Conservation (phyloP, 2,113 vertebrate genomes). For the Pipa parva region DNA sequence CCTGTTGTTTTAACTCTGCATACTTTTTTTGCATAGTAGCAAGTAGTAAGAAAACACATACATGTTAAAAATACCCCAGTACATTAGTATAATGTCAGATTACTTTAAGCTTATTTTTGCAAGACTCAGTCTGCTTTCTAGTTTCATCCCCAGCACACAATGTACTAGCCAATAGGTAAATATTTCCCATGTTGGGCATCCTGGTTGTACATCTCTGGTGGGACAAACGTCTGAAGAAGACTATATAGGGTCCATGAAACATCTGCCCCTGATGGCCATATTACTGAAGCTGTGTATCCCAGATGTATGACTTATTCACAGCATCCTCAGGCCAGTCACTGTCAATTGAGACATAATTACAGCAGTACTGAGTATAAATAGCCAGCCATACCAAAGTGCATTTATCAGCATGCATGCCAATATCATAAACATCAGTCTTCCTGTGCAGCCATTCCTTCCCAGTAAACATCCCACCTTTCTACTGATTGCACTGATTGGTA, state of each 20-base stretch:
- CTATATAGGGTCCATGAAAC: not conserved
- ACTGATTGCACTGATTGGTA: too few relatives aligned
- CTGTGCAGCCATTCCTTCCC: too few relatives aligned
- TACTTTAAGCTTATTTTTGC: not conserved
- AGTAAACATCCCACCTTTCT: too few relatives aligned
- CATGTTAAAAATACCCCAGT: not conserved
- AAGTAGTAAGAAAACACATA: not conserved
- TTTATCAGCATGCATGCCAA: not conserved
- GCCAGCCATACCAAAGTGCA: constrained; percentile 25
- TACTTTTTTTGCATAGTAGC: too few relatives aligned
- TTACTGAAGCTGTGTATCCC: constrained; percentile 55
- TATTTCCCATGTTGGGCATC: constrained; percentile 49
- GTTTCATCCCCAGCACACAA: constrained; percentile 27
- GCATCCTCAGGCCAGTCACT: constrained; percentile 48
- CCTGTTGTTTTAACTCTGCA: too few relatives aligned
- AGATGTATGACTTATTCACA: constrained; percentile 62
- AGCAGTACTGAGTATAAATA: constrained; percentile 28
- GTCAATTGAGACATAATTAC: constrained; percentile 31
- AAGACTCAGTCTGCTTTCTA: not conserved
- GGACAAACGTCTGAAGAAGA: constrained; percentile 17
- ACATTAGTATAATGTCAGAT: too few relatives aligned
- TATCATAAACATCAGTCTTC: not conserved
- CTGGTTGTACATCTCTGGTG: not conserved
- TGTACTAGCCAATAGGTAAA: constrained; percentile 36
- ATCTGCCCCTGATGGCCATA: constrained; percentile 66